Base-by-base conservation (phyloP, 2,888 invertebrate genomes). In the Rhingia rostrata region DNA sequence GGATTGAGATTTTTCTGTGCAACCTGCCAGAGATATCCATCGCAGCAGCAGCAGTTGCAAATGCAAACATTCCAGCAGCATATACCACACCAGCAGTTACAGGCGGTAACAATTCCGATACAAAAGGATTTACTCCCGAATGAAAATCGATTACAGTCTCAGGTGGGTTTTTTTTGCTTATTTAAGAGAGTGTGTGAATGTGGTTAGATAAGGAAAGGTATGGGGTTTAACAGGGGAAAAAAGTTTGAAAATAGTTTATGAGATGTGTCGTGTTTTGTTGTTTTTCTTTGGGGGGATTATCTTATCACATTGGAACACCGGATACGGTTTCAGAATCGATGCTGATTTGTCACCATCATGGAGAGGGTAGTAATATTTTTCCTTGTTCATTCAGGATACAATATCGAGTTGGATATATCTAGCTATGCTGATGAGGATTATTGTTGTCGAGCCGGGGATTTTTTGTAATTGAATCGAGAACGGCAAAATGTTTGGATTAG, bases 1-100 rank as follows among this genome's bases (percentile, higher is more conserved):
- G 86, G 87, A 30, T 75, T 87, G 69, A 63, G 82, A 82, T 82
- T 87, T 84, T 73, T 86, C 41, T 87, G 87, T 69, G 86, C 82
- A 30, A 87, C 79, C 79, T 87, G 87, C 72, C 86, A 87, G 83
- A 81, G 73, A 35, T 83, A 75, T 51, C 79, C 74, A 32, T 41
- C 66, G 22, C 83, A 78, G 54, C 69, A 51, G 45, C 79, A 74
- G 53, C 81, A 81, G 43, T 37, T 60, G 49, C 82, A 83, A 51
- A 54, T 78, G 64, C 86, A 77, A 22, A 69, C 67, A 33, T 80
- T 54, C 51, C 80, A 69, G 64, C 86, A 67, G 45, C 74, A 81
- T 51, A 72, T 70, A 43, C 51, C 75, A 14, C 43, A 70, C 0
- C 81, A 84, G 51, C 79, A 79, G 61, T 61, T 77, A 14, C 85